Evolutionary conservation across 2,888 invertebrate species (phyloP), one percentile per base, ranked within the genome.

Genomic region (Axea sp.): DNA sequence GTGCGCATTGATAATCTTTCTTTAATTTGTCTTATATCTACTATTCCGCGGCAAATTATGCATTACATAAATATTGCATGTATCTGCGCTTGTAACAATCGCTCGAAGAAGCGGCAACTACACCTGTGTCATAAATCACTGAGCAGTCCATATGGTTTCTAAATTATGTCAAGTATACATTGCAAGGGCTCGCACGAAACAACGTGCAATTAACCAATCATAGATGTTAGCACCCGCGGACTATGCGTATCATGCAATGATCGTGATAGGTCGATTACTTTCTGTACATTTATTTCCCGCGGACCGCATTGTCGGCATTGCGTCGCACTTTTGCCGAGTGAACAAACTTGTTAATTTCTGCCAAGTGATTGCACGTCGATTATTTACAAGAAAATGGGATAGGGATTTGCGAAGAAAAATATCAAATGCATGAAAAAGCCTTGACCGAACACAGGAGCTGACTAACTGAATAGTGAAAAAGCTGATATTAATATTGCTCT

Each of bases 161-260:
- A 51, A 72, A 72, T 72, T 72, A 72, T 72, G 72, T 72, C 72
- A 72, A 72, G 72, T 72, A 72, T 72, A 65, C 71, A 8, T 39
- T 62, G 71, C 71, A 71, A 71, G 71, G 71, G 71, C 71, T 71
- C 41, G 55, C 31, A 47, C 69, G 14, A 55, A 60, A 71, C 69
- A 47, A 33, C 62, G 5, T 28, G 35, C 71, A 62, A 64, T 64
- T 57, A 57, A 43, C 49, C 33, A 57, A 55, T 71, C 62, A 43
- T 43, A 39, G 47, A 33, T 31, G 60, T 62, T 69, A 53, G 69
- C 69, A 62, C 69, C 69, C 55, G 69, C 41, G 53, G 59, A 59
- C 8, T 62, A 49, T 31, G 49, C 49, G 35, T 9, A 15, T 35
- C 59, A 15, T 62, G 57, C 62, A 45, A 41, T 30, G 49, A 49